These are phyloP conservation scores for Venustaconcha ellipsiformis DNA, from an alignment of 1,140 invertebrate species.

Conservation along the genomic window DNA sequence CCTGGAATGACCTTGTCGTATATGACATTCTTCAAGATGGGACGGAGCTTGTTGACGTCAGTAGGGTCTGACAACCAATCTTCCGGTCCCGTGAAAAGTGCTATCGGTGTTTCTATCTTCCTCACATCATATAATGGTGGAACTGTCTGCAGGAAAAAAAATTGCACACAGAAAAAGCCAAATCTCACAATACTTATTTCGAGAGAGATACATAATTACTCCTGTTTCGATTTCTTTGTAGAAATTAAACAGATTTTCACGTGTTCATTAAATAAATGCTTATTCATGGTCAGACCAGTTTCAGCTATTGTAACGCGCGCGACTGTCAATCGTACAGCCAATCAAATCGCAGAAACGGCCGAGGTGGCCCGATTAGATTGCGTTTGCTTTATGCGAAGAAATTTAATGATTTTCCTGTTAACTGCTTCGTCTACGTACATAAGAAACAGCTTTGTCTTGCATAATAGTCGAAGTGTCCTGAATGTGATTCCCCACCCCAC, in stretches of 20 bases:
- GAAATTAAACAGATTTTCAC: neutral
- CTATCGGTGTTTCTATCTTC: constrained; percentile 76
- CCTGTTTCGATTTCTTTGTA: neutral
- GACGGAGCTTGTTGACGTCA: constrained; percentile 71
- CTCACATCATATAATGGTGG: constrained; percentile 79
- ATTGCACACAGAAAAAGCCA: too few relatives aligned
- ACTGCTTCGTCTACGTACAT: too few relatives aligned
- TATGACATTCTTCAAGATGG: constrained; percentile 34
- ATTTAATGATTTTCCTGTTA: too few relatives aligned
- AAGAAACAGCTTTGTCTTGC: too few relatives aligned
- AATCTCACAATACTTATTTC: too few relatives aligned
- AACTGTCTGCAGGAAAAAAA: constrained; percentile 38
- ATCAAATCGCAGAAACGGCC: too few relatives aligned
- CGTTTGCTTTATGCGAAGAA: too few relatives aligned
- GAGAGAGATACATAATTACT: too few relatives aligned
- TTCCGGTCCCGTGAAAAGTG: constrained; percentile 77
- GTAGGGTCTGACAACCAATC: constrained; percentile 77
- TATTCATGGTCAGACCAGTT: neutral
- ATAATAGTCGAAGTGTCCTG: too few relatives aligned
- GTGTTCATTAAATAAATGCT: neutral
- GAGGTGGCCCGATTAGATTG: too few relatives aligned
- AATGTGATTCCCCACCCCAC: too few relatives aligned
- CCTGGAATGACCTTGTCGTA: constrained; percentile 29
- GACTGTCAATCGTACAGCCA: too few relatives aligned
- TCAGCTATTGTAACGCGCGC: neutral